Conservation (phyloP, 2,797 vertebrate species). For the Dendrocincla tyrannina region DNA sequence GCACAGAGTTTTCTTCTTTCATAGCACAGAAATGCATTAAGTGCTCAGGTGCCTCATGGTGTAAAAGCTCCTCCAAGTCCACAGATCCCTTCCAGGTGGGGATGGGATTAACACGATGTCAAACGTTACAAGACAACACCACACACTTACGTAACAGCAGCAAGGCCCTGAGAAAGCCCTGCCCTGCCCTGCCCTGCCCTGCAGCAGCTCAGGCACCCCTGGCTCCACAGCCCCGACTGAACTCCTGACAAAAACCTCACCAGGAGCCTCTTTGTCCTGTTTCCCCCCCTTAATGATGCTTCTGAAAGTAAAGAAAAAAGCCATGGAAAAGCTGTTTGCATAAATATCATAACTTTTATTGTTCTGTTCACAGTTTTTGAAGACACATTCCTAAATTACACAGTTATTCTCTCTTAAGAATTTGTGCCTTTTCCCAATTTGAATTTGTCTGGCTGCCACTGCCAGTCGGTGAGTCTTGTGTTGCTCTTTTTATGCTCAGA, state of each 20-base stretch:
- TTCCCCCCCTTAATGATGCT: background rate
- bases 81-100: background rate
- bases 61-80: background rate
- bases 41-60: rapidly evolving
- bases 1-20: background rate
- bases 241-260: background rate
- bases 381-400: slow-evolving; percentile 54
- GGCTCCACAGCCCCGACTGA: background rate
- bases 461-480: background rate
- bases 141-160: rapidly evolving
- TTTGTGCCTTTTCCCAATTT: slow-evolving; percentile 37
- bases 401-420: slow-evolving; percentile 6
- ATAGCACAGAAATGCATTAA: rapidly evolving
- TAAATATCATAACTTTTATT: slow-evolving; percentile 60
- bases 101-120: background rate
- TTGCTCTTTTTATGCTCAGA: background rate
- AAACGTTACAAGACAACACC: background rate
- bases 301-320: slow-evolving; percentile 10
- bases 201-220: background rate
- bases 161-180: background rate
- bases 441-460: slow-evolving; percentile 6
- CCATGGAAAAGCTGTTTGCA: slow-evolving; percentile 40
- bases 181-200: background rate
- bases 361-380: slow-evolving; percentile 43
- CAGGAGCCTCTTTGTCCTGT: background rate